phyloP scores from a whole-genome alignment of 2,113 vertebrate species.

The Scartelaos histophorus region DNA sequence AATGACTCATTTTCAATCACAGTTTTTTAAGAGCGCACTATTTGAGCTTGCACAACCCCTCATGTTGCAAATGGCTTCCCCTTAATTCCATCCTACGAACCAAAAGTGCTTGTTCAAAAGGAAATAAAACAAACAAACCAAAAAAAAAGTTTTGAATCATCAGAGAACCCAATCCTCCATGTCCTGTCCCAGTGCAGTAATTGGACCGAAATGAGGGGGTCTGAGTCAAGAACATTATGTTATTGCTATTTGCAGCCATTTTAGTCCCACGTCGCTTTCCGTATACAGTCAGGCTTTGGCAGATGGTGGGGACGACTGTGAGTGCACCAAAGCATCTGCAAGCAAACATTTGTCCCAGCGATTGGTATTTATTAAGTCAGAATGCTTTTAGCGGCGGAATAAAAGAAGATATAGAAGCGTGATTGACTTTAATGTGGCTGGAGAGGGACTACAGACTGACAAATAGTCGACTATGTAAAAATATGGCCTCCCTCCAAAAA shows the following conservation, averaged over 20 bases:
- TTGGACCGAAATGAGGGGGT: conserved; percentile 27
- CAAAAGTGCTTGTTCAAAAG: conserved; percentile 19
- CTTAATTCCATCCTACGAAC: conserved; percentile 38
- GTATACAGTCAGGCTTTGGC: conserved; percentile 33
- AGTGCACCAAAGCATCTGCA: conserved; percentile 49
- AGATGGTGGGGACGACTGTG: conserved; percentile 34
- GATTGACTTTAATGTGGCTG: neutral
- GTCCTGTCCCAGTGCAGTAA: neutral
- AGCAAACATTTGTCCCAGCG: conserved; percentile 55
- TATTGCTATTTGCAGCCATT: neutral
- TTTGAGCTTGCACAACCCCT: conserved; percentile 14
- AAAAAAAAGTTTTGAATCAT: conserved; percentile 13
- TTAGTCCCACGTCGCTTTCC: conserved; percentile 32
- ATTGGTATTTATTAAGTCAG: conserved; percentile 54
- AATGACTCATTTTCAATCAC: no score
- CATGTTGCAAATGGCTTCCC: conserved; percentile 26
- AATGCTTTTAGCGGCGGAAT: conserved; percentile 50
- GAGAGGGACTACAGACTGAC: conserved; percentile 11
- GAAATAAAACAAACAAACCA: conserved; percentile 25
- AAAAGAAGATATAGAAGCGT: conserved; percentile 25
- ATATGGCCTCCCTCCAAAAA: conserved; percentile 14
- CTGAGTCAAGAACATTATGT: conserved; percentile 23
- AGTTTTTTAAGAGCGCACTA: neutral
- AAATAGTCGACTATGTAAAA: conserved; percentile 6
- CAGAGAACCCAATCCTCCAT: conserved; percentile 3